Percentiles rank a stretch among this genome's conserved stretches.
Conservation (phyloP, 1,140 invertebrate species). For the Drosophila miranda region DNA sequence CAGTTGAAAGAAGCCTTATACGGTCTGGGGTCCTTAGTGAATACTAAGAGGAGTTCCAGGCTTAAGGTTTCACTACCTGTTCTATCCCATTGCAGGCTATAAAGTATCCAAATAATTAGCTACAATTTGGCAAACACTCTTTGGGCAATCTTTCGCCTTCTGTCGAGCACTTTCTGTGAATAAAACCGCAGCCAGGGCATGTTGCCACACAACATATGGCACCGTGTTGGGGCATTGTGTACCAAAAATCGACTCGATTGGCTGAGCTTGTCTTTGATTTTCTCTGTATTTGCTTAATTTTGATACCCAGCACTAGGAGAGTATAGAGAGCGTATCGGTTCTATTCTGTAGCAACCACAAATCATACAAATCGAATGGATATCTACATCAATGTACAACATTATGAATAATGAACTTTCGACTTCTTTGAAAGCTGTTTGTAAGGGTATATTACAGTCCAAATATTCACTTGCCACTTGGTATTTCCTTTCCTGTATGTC, state of each 20-base stretch:
- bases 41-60: too few species aligned
- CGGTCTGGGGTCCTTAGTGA: too few species aligned
- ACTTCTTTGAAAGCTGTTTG: too few species aligned
- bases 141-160: constrained; percentile 24
- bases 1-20: too few species aligned
- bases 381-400: too few species aligned
- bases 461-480: background rate
- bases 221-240: constrained; percentile 27
- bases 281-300: constrained; percentile 71
- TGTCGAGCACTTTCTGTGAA: constrained; percentile 33
- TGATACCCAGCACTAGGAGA: too few species aligned
- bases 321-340: too few species aligned
- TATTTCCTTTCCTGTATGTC: background rate
- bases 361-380: too few species aligned
- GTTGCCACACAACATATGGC: constrained; percentile 36
- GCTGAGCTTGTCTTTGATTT: constrained; percentile 41
- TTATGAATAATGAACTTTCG: too few species aligned
- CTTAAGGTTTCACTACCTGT: background rate
- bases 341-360: too few species aligned
- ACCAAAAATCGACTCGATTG: background rate
- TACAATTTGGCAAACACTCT: constrained; percentile 13
- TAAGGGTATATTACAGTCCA: too few species aligned
- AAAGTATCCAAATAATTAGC: constrained; percentile 20
- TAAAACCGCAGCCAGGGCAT: constrained; percentile 20
- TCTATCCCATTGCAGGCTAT: background rate